A percentile compares a stretch with the other conserved stretches of the same genome.
Conservation (phyloP, 2,797 vertebrate genomes). For the Melopsittacus undulatus region DNA sequence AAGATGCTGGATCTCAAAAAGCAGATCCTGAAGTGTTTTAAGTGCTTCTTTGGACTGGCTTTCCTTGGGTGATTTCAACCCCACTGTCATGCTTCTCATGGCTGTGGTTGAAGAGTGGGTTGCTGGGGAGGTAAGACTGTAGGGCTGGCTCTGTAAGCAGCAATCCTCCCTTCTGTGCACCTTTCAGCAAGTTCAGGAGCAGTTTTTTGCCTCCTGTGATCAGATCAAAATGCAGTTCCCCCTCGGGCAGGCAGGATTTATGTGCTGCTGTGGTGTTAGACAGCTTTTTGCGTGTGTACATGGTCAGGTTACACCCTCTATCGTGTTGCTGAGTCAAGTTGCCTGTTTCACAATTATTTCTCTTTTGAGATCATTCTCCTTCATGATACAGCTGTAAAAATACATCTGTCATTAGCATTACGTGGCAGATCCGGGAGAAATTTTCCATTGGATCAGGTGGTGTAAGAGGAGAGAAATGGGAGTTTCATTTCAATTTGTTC, state of each 20-base stretch:
- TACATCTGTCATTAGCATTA: background rate
- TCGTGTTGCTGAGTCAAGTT: slow-evolving; percentile 1
- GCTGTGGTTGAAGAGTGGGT: background rate
- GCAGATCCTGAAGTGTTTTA: background rate
- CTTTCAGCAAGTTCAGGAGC: background rate
- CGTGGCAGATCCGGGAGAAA: background rate
- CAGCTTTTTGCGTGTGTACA: rapidly evolving
- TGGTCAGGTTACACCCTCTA: background rate
- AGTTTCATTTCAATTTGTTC: background rate
- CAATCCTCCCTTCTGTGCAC: background rate
- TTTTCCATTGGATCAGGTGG: background rate
- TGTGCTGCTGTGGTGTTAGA: background rate
- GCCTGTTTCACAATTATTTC: background rate
- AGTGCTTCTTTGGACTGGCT: background rate
- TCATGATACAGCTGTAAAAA: slow-evolving; percentile 14
- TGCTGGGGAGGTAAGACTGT: background rate
- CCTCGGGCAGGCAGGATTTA: background rate
- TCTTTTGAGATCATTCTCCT: slow-evolving; percentile 8
- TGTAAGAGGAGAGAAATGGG: background rate
- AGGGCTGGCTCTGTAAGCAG: background rate
- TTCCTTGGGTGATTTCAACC: background rate
- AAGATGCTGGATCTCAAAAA: background rate
- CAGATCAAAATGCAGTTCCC: background rate
- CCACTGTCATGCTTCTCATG: rapidly evolving
- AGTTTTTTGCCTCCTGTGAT: background rate